Evolutionary conservation across 1,140 invertebrate genomes (phyloP).

Genomic region (Frieseomelitta varia): DNA sequence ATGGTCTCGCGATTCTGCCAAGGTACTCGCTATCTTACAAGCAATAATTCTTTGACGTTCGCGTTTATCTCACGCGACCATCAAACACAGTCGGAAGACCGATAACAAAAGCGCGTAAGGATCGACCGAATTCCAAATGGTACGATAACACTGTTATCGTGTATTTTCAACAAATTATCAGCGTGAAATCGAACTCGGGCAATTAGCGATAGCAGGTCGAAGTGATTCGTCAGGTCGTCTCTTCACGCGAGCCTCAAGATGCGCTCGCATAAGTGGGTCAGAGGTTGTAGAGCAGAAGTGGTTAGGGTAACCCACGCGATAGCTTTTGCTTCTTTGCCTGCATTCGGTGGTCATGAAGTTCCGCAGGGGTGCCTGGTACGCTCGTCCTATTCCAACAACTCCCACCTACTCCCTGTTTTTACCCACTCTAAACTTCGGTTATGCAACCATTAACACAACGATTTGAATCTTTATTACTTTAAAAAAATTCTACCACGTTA

Average conservation of each 20-base stretch:
- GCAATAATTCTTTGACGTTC: not conserved
- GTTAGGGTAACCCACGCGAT: slow-evolving; percentile 72
- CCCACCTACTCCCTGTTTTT: not conserved
- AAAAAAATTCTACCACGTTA: not conserved
- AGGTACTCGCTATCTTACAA: slow-evolving; percentile 10
- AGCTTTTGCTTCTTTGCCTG: slow-evolving; percentile 70
- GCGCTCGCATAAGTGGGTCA: slow-evolving; percentile 71
- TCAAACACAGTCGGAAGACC: not conserved
- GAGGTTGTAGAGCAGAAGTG: slow-evolving; percentile 49
- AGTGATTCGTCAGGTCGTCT: slow-evolving; percentile 50
- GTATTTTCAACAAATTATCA: slow-evolving; percentile 43
- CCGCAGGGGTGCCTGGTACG: slow-evolving; percentile 73
- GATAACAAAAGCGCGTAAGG: slow-evolving; percentile 29
- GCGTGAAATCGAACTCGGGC: slow-evolving; percentile 41
- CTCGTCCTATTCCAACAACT: slow-evolving; percentile 43
- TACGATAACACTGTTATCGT: not conserved
- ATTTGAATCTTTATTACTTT: not conserved
- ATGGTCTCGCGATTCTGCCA: not conserved
- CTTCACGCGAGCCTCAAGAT: slow-evolving; percentile 47
- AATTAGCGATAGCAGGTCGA: slow-evolving; percentile 60
- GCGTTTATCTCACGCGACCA: slow-evolving; percentile 29
- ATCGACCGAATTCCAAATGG: slow-evolving; percentile 47
- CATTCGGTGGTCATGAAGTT: slow-evolving; percentile 60
- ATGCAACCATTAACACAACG: not conserved
- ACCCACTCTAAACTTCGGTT: not conserved